These are phyloP conservation scores for Cantharis flavilabris DNA, from an alignment of 2,888 invertebrate species.

Conservation along the genomic window DNA sequence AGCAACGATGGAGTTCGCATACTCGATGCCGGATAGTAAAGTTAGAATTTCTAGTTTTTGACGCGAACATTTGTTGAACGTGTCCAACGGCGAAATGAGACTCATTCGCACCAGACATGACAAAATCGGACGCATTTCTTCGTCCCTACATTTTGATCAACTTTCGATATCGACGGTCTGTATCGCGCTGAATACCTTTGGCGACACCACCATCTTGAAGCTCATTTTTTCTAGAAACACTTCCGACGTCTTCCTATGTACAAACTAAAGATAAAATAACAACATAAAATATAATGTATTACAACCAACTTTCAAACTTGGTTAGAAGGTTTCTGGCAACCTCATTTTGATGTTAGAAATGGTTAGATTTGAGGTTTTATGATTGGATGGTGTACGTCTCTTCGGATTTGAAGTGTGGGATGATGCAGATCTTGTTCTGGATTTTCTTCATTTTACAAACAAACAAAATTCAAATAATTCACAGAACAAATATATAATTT, in stretches of 20 bases:
- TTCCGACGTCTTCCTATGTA: neutral
- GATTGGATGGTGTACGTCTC: too few relatives aligned
- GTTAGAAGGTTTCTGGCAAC: too few relatives aligned
- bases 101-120: constrained; percentile 95
- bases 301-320: too few relatives aligned
- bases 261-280: neutral
- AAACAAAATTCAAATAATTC: too few relatives aligned
- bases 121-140: constrained; percentile 86
- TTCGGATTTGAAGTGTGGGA: too few relatives aligned
- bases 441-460: too few relatives aligned
- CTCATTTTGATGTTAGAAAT: too few relatives aligned
- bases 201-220: constrained; percentile 62
- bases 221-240: constrained; percentile 37
- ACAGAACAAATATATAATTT: too few relatives aligned
- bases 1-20: constrained; percentile 93
- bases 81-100: constrained; percentile 83
- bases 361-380: too few relatives aligned
- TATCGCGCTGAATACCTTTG: constrained; percentile 77
- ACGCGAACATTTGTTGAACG: constrained; percentile 80
- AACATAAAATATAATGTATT: too few relatives aligned
- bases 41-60: constrained; percentile 86
- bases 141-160: constrained; percentile 72
- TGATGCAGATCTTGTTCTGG: too few relatives aligned
- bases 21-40: constrained; percentile 88
- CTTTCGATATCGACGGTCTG: constrained; percentile 81